Conservation (phyloP, 2,113 vertebrate species). For the Nanger granti region DNA sequence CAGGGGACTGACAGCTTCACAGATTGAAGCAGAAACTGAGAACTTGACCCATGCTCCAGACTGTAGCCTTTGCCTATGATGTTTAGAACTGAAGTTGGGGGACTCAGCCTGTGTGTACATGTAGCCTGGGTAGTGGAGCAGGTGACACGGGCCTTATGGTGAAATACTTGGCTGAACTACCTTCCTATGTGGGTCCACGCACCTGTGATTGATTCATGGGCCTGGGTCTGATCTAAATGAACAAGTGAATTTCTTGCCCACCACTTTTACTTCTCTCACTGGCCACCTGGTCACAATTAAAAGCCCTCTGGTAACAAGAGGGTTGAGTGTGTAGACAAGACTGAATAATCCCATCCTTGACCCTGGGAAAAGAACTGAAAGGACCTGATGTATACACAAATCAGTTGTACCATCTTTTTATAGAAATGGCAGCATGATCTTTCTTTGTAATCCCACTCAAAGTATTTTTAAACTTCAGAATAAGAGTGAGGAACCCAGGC, state of each 20-base stretch:
- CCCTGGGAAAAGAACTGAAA: conserved; percentile 5
- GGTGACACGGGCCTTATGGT: not conserved
- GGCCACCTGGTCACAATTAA: not conserved
- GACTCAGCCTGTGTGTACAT: not conserved
- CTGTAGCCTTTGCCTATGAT: not conserved
- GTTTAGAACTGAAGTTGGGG: not conserved
- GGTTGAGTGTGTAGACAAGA: not conserved
- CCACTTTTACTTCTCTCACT: not conserved
- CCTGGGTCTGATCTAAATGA: not conserved
- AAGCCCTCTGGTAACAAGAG: not conserved
- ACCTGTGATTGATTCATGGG: not conserved
- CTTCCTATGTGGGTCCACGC: not conserved
- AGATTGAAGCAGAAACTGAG: conserved; percentile 38
- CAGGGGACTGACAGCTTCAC: conserved; percentile 9
- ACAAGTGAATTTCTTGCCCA: not conserved
- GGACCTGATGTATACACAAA: conserved; percentile 19
- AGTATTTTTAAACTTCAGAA: conserved; percentile 40
- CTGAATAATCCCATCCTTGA: not conserved
- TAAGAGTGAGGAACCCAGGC: not conserved
- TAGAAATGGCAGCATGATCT: conserved; percentile 23
- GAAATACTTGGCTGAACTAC: not conserved
- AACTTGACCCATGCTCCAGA: conserved; percentile 18
- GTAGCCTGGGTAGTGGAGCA: not conserved
- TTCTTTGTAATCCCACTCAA: conserved; percentile 1
- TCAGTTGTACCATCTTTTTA: conserved; percentile 42